Conservation (phyloP, 2,888 invertebrate genomes). For the Chironomus tentans region DNA sequence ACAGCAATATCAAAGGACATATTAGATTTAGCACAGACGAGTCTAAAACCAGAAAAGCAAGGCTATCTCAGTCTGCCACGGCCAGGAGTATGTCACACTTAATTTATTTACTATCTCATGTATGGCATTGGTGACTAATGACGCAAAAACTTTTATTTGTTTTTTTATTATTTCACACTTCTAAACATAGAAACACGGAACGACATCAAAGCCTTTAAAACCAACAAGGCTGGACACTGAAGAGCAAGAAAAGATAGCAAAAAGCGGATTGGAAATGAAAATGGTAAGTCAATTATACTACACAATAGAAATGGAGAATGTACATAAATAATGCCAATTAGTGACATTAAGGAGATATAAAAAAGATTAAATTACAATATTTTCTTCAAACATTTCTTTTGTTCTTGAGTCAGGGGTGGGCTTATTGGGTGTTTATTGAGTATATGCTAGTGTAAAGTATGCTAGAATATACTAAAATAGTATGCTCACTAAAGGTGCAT, state of each 20-base stretch:
- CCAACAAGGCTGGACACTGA: slow-evolving; percentile 84
- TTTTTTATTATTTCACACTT: neutral
- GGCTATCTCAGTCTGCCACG: slow-evolving; percentile 90
- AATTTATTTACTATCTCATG: no score
- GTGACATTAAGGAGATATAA: no score
- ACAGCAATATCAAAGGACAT: slow-evolving; percentile 83
- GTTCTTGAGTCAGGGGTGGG: no score
- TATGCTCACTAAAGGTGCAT: no score
- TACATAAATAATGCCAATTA: no score
- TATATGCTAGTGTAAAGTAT: no score
- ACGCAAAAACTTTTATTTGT: no score
- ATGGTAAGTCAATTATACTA: slow-evolving; percentile 39
- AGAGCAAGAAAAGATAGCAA: slow-evolving; percentile 95
- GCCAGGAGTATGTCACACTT: slow-evolving; percentile 65
- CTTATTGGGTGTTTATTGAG: no score
- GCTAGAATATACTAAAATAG: no score
- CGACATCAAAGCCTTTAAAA: slow-evolving; percentile 85
- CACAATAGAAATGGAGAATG: slow-evolving; percentile 34
- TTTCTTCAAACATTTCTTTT: no score
- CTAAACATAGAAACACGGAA: slow-evolving; percentile 84
- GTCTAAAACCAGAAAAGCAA: slow-evolving; percentile 58
- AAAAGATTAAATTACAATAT: no score
- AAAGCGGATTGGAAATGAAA: slow-evolving; percentile 95
- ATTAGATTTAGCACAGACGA: slow-evolving; percentile 66
- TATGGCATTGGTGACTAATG: no score